Percentiles rank a stretch among this genome's conserved stretches.
These are phyloP conservation scores for Drosophila robusta DNA, from an alignment of 2,888 invertebrate genomes.

Conservation along the genomic window DNA sequence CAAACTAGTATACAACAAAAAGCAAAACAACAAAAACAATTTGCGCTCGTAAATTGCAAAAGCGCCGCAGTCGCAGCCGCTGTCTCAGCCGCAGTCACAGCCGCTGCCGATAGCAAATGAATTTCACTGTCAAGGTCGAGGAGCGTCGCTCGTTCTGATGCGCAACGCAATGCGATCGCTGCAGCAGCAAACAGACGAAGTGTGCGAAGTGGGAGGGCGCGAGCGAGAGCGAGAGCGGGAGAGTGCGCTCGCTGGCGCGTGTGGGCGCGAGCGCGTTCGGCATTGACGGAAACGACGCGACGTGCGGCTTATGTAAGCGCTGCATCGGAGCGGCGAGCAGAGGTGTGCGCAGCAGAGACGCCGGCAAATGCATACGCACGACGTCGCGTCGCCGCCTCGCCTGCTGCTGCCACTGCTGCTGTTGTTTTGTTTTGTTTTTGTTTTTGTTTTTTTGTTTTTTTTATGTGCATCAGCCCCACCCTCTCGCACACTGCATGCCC, in stretches of 20 bases:
- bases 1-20: slow-evolving; percentile 46
- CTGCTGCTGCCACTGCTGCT: slow-evolving; percentile 1
- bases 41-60: slow-evolving; percentile 80
- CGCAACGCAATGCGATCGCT: slow-evolving; percentile 76
- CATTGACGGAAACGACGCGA: slow-evolving; percentile 75
- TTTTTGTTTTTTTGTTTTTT: too few relatives aligned
- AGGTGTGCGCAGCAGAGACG: slow-evolving; percentile 29
- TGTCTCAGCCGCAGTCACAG: slow-evolving; percentile 27
- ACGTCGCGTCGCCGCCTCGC: slow-evolving; percentile 30
- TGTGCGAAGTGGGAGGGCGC: slow-evolving; percentile 6
- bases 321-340: slow-evolving; percentile 13
- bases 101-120: slow-evolving; percentile 62
- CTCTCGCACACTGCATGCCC: slow-evolving; percentile 4
- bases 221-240: slow-evolving; percentile 11
- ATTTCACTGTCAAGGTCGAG: slow-evolving; percentile 84
- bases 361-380: slow-evolving; percentile 66
- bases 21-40: slow-evolving; percentile 52
- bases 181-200: slow-evolving; percentile 33
- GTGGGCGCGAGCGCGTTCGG: slow-evolving; percentile 62
- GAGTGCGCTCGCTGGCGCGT: slow-evolving; percentile 43
- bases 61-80: slow-evolving; percentile 53
- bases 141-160: slow-evolving; percentile 78
- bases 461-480: background rate
- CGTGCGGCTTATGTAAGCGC: slow-evolving; percentile 69
- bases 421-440: background rate